Conservation (phyloP, 2,113 vertebrate species). For the Hippotragus niger region DNA sequence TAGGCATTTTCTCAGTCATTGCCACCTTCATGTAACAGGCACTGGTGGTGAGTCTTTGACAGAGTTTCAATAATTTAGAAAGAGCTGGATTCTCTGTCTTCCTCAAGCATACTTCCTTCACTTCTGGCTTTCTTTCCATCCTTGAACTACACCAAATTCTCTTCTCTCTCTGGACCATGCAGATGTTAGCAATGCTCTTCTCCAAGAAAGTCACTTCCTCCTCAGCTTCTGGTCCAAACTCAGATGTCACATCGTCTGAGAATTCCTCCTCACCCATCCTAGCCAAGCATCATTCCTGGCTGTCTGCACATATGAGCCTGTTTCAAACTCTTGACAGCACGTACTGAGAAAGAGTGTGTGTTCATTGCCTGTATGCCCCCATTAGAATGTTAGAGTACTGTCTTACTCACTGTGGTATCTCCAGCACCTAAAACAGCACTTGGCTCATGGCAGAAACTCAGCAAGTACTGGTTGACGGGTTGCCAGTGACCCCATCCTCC, state of each 20-base stretch:
- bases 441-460: not conserved
- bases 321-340: not conserved
- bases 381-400: not conserved
- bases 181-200: not conserved
- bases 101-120: not conserved
- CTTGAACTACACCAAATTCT: not conserved
- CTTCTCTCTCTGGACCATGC: not conserved
- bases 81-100: not conserved
- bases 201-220: not conserved
- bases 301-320: not conserved
- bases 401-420: not conserved
- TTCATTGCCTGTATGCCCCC: not conserved
- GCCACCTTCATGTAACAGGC: not conserved
- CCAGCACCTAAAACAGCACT: not conserved
- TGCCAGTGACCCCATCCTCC: not conserved
- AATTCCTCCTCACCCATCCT: not conserved
- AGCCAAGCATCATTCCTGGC: not conserved
- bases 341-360: not conserved
- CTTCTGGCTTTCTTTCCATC: not conserved
- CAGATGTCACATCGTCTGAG: not conserved
- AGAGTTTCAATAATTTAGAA: not conserved
- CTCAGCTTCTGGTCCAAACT: not conserved
- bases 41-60: not conserved
- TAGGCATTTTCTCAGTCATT: not conserved
- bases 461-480: not conserved